A percentile compares a stretch with the other conserved stretches of the same genome.
phyloP scores from a whole-genome alignment of 2,113 vertebrate genomes.

The human region GRCh38 chr2:124525001-124525500 shows the following conservation, averaged over 20 bases:
- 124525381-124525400: not conserved
- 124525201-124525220: not conserved
- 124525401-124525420: not conserved
- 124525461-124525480: not conserved
- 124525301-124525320: not conserved
- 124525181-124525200: not conserved
- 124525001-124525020: not conserved
- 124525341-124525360: not conserved
- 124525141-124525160: not conserved
- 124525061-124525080: not conserved
- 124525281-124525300: not conserved
- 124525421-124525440: not conserved
- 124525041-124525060: not conserved
- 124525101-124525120: not conserved
- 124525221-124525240: not conserved
- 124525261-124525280: not conserved
- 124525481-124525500: not conserved
- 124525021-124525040: not conserved
- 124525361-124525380: not conserved
- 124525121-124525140: not conserved
- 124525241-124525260: not conserved
- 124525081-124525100: not conserved
- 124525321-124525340: not conserved
- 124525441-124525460: fast-evolving
- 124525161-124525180: not conserved